Percentiles rank a stretch among this genome's conserved stretches.
phyloP scores from a whole-genome alignment of 2,888 invertebrate genomes.

The Patella caerulea region DNA sequence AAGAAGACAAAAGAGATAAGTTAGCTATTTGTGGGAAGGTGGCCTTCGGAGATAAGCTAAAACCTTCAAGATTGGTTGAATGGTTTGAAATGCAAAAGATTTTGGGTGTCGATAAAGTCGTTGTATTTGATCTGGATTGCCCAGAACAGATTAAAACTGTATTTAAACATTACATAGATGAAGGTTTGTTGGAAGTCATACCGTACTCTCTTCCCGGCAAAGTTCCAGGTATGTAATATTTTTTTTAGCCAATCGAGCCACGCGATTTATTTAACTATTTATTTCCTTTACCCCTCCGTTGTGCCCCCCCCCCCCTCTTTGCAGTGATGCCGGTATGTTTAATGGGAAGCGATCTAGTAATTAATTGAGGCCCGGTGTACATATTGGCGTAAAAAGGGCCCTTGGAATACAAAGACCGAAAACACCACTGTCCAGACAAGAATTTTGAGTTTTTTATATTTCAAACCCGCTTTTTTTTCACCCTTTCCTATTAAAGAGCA shows the following conservation, averaged over 20 bases:
- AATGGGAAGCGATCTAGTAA: no score
- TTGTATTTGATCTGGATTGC: slow-evolving; percentile 27
- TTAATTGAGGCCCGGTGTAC: no score
- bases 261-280: no score
- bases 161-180: slow-evolving; percentile 11
- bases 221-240: not conserved
- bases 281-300: no score
- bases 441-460: no score
- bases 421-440: no score
- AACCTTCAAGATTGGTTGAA: slow-evolving; percentile 34
- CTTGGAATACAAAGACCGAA: no score
- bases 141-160: not conserved
- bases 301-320: no score
- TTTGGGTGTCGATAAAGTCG: slow-evolving; percentile 34
- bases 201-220: slow-evolving; percentile 21
- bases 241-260: not conserved
- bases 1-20: not conserved
- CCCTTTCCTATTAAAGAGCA: no score
- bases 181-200: slow-evolving; percentile 15
- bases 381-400: no score
- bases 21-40: slow-evolving; percentile 22
- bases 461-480: no score
- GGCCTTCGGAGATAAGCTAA: slow-evolving; percentile 17
- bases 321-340: no score
- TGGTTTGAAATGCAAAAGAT: slow-evolving; percentile 38